Conservation (phyloP, 2,888 invertebrate genomes). For the Acronicta alni region DNA sequence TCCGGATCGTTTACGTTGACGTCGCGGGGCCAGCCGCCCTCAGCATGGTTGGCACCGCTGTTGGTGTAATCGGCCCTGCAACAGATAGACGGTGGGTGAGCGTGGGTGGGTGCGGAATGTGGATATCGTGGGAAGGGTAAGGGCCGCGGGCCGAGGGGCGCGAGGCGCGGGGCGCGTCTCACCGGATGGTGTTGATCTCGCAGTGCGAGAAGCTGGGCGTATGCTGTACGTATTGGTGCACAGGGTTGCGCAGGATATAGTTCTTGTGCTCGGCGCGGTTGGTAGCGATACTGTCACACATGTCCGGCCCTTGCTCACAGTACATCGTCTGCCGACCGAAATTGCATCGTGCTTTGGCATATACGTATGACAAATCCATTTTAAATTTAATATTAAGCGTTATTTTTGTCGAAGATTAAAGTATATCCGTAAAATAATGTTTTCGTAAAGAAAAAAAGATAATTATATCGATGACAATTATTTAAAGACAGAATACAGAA, state of each 20-base stretch:
- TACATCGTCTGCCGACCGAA: slow-evolving; percentile 87
- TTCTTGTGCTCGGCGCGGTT: slow-evolving; percentile 70
- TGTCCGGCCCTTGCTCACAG: slow-evolving; percentile 74
- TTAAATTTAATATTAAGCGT: not conserved
- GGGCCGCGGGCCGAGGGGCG: too few relatives aligned
- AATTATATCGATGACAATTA: not conserved
- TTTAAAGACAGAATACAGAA: not conserved
- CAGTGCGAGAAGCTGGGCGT: slow-evolving; percentile 76
- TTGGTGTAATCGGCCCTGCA: slow-evolving; percentile 88
- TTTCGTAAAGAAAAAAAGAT: not conserved
- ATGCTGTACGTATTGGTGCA: slow-evolving; percentile 84
- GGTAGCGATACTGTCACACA: slow-evolving; percentile 77
- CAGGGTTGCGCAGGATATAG: slow-evolving; percentile 87
- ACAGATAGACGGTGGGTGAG: not conserved
- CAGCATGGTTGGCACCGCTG: slow-evolving; percentile 92
- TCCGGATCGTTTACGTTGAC: slow-evolving; percentile 91
- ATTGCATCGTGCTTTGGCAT: slow-evolving; percentile 78
- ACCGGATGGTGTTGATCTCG: slow-evolving; percentile 89
- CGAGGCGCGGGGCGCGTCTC: not conserved
- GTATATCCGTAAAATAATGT: not conserved
- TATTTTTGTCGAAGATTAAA: not conserved
- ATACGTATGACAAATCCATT: slow-evolving; percentile 77
- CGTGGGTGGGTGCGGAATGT: not conserved
- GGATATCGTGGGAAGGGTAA: too few relatives aligned
- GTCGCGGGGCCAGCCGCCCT: slow-evolving; percentile 96